A percentile compares a stretch with the other conserved stretches of the same genome.
These are phyloP conservation scores for Pycnonotus jocosus DNA, from an alignment of 2,113 vertebrate genomes.

Conservation along the genomic window DNA sequence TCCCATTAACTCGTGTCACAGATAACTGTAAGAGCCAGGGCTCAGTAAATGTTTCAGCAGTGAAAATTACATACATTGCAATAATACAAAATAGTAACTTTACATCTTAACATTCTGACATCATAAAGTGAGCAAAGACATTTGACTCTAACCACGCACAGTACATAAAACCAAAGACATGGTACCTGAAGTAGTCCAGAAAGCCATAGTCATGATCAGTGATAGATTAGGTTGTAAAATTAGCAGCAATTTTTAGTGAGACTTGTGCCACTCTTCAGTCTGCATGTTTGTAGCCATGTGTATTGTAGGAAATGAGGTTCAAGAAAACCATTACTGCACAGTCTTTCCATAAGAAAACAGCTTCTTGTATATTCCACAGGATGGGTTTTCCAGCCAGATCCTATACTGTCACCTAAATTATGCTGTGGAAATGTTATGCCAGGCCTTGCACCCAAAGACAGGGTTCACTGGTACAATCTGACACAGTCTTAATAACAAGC, in stretches of 20 bases:
- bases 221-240: not conserved
- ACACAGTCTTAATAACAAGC: not conserved
- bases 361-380: not conserved
- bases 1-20: not conserved
- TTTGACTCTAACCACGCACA: not conserved
- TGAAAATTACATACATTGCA: not conserved
- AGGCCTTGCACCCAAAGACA: not conserved
- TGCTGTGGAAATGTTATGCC: not conserved
- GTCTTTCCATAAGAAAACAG: not conserved
- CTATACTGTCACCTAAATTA: not conserved
- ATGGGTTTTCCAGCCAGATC: not conserved
- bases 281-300: not conserved
- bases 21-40: not conserved
- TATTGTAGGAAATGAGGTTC: too few relatives aligned
- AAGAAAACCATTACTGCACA: not conserved
- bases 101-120: not conserved
- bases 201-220: not conserved
- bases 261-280: not conserved
- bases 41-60: not conserved
- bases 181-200: not conserved
- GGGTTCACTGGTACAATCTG: not conserved
- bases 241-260: not conserved
- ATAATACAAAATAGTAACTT: not conserved
- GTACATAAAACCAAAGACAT: not conserved
- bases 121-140: not conserved